Evolutionary conservation across 2,113 vertebrate genomes (phyloP).

Genomic region (Clinocottus analis): DNA sequence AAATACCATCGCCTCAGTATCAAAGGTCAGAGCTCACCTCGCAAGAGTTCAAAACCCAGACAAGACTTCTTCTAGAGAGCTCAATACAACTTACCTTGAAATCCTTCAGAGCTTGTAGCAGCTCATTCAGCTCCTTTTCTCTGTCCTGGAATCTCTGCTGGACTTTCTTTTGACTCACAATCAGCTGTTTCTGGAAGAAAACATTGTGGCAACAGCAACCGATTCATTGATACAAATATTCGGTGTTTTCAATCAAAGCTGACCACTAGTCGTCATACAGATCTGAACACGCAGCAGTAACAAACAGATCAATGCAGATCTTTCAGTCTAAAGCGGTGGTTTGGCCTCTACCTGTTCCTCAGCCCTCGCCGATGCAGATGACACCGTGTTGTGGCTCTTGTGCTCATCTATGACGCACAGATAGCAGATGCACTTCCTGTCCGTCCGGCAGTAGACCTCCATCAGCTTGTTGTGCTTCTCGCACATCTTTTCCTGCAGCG

Average conservation of each 20-base stretch:
- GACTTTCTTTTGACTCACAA: neutral
- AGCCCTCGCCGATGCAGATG: neutral
- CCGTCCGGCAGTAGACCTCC: constrained; percentile 40
- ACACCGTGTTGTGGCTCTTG: neutral
- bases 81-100: constrained; percentile 21
- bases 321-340: neutral
- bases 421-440: constrained; percentile 18
- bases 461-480: constrained; percentile 35
- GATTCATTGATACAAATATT: neutral
- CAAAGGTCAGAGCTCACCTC: no score
- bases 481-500: constrained; percentile 44
- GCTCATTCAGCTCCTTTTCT: constrained; percentile 4
- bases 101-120: constrained; percentile 14
- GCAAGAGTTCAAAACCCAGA: no score
- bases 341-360: neutral
- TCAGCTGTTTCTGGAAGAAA: constrained; percentile 14
- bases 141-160: constrained; percentile 1
- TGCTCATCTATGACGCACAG: constrained; percentile 26
- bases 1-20: no score
- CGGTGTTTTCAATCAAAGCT: no score
- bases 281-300: no score
- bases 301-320: neutral
- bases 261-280: no score
- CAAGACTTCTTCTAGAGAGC: no score
- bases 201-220: neutral